Conservation (phyloP, 2,113 vertebrate species). For the Ibidorhyncha struthersii region DNA sequence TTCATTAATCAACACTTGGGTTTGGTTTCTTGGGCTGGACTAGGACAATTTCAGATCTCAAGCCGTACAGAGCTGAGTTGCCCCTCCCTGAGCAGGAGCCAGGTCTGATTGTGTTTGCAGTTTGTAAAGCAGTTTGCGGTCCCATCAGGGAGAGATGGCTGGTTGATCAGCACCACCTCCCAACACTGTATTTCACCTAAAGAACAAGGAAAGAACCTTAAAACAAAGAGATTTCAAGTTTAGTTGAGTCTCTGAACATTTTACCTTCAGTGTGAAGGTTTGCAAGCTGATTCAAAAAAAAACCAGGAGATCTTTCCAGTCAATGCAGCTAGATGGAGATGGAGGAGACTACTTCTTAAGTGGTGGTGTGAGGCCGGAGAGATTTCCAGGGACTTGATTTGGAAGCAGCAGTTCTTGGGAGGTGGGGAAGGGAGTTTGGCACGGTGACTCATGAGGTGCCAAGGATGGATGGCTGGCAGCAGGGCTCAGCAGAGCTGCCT, state of each 20-base stretch:
- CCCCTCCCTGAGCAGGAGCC: background rate
- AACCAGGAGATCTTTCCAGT: background rate
- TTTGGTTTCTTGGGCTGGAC: background rate
- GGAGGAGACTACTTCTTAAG: background rate
- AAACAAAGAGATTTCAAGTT: background rate
- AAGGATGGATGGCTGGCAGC: background rate
- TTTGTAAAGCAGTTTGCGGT: too few species aligned
- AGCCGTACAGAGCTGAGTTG: background rate
- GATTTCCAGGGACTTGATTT: background rate
- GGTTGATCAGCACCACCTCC: background rate
- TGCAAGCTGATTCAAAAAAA: background rate
- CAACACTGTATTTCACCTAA: background rate
- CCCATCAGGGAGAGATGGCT: background rate
- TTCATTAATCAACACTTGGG: background rate
- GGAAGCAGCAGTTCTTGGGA: background rate
- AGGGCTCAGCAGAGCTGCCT: background rate
- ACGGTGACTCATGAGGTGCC: rapidly evolving
- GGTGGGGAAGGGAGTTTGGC: background rate
- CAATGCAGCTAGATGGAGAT: too few species aligned
- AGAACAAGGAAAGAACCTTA: background rate
- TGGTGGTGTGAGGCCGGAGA: background rate
- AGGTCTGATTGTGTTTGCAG: background rate
- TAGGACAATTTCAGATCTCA: background rate
- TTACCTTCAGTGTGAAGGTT: background rate
- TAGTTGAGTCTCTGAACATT: background rate